Evolutionary conservation across 2,888 invertebrate genomes (phyloP), one percentile per base, ranked within the genome.

Genomic region (Spodoptera picta): DNA sequence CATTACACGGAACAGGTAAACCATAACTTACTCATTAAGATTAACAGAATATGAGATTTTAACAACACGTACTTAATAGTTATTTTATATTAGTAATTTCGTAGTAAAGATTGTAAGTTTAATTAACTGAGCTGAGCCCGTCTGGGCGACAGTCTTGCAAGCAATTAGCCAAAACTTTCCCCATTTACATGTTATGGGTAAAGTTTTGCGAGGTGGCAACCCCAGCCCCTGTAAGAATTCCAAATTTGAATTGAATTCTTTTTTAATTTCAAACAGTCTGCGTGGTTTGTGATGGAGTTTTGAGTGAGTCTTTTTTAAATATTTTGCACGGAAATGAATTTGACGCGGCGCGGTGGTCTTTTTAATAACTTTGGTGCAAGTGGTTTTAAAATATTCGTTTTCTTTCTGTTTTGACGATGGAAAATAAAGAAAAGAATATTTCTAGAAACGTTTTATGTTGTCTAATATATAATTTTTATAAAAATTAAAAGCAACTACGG

Each of bases 111-210:
- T 79, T 83, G 75, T 80, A 69, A 70, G 75, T 81, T 87, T 89
- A 90, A 90, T 90, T 86, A 88, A 87, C 83, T 83, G 75, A 70
- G 73, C 60, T 56, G 69, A 67, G 68, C 60, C 74, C 74, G 75
- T 68, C 82, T 82, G 83, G 83, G 84, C 85, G 83, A 83, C 88
- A 85, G 86, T 83, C 86, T 88, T 88, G 85, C 83, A 78, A 72
- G 83, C 84, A 87, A 87, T 88, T 92, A 92, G 89, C 74, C 81
- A 61, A 73, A 92, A 93, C 88, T 92, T 92, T 87, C 69, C 84
- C 87, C 87, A 93, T 94, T 93, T 92, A 90, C 92, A 94, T 93
- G 91, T 92, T 92, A 93, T 92, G 88, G 88, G 82, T 74, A 87
- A 93, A 94, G 87, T 93, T 93, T 12, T 62, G 68, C 76, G 70